Evolutionary conservation across 2,113 vertebrate species (phyloP), one percentile per base, ranked within the genome.

Genomic region (Sterrhoptilus dennistouni): DNA sequence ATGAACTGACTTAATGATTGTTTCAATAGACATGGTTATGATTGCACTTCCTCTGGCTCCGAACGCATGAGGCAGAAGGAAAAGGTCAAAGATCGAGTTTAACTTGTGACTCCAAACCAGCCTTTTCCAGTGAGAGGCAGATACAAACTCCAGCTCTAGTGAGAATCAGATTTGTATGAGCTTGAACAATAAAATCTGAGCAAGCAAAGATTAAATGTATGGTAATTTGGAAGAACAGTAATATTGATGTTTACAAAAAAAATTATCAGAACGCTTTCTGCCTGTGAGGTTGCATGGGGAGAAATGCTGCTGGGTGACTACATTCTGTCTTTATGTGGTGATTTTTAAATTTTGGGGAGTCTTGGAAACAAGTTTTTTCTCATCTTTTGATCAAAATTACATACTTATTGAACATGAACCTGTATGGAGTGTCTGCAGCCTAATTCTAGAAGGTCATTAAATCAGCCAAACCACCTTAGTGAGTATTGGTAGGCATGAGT

Each of bases 1-100:
- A 70, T 45, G 63, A 95, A 83, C 76, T 92, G 90, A 80, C 71
- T 87, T 86, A 82, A 22, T 66, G 77, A 82, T 84, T 65, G 42
- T 63, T 92, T 92, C 80, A 29, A 15, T 63, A 40, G 81, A 53
- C 60, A 6, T 50, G 50, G 29, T 54, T 92, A 45, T 77, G 54
- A 33, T 54, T 63, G 79, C 35, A 42, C 68, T 83, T 70, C 42
- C 60, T 38, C 76, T 83, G 89, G 11, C 72, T 83, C 72, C 89
- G 93, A 66, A 92, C 54, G 29, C 72, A 35, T 3, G 19, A 63
- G 64, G 86, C 86, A 61, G 42, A 66, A 95, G 56, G 56, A 89
- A 90, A 81, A 91, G 64, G 64, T 70, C 68, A 54, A 89, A 92
- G 86, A 95, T 90, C 4, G 11, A 33, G 29, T 83, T 92, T 63